Conservation (phyloP, 2,797 vertebrate genomes). For the Fringilla coelebs region DNA sequence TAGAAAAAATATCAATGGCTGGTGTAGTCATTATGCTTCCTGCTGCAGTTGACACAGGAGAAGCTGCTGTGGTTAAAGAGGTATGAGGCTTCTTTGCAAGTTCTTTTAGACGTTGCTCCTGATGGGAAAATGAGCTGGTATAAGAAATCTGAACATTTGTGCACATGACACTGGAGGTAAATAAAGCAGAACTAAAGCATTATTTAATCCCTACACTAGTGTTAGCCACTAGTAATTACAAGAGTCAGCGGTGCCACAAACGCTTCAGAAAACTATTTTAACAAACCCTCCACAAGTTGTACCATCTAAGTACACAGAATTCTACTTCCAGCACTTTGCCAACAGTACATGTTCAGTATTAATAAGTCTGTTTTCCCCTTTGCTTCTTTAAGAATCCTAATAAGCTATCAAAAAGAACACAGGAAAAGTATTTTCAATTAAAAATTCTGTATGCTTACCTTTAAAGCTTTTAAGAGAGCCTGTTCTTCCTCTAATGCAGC, state of each 20-base stretch:
- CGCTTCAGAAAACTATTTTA: neutral
- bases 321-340: neutral
- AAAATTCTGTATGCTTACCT: slow-evolving; percentile 73
- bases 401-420: neutral
- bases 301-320: neutral
- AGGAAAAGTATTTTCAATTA: neutral
- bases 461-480: slow-evolving; percentile 91
- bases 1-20: slow-evolving; percentile 96
- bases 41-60: slow-evolving; percentile 90
- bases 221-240: neutral
- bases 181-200: neutral
- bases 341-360: neutral
- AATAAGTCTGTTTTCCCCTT: neutral
- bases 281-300: neutral
- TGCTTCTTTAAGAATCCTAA: neutral
- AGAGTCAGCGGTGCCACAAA: neutral
- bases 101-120: slow-evolving; percentile 98
- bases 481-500: slow-evolving; percentile 98
- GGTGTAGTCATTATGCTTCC: slow-evolving; percentile 92
- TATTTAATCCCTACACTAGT: neutral
- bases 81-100: slow-evolving; percentile 94
- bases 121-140: slow-evolving; percentile 44
- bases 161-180: neutral
- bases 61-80: slow-evolving; percentile 94
- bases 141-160: slow-evolving; percentile 33